Evolutionary conservation across 2,797 vertebrate species (phyloP).

Genomic region (Sternarchorhynchus goeldii): DNA sequence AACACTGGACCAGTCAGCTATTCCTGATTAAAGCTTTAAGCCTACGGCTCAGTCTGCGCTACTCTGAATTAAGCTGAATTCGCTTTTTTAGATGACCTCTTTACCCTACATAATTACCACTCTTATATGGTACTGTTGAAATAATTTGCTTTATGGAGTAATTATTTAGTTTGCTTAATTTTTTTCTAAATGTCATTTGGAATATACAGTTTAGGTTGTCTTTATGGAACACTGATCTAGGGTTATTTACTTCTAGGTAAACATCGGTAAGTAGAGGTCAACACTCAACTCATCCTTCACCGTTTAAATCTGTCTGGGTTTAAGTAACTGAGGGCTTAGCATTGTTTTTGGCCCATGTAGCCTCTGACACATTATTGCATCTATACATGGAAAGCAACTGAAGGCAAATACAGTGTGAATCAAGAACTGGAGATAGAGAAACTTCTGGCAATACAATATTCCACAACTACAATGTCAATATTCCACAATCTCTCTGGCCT

Average conservation of each 20-base stretch:
- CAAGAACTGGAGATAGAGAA: too few species aligned
- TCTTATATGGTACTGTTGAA: background rate
- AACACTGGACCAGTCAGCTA: slow-evolving; percentile 33
- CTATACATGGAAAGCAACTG: background rate
- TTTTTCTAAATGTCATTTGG: slow-evolving; percentile 5
- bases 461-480: too few species aligned
- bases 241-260: background rate
- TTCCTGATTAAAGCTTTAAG: slow-evolving; percentile 36
- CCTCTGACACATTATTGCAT: slow-evolving; percentile 20
- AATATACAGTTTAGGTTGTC: slow-evolving; percentile 11
- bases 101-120: slow-evolving; percentile 21
- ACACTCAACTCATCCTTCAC: background rate
- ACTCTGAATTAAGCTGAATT: background rate
- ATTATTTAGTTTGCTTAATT: slow-evolving; percentile 22
- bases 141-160: slow-evolving; percentile 24
- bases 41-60: slow-evolving; percentile 31
- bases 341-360: slow-evolving; percentile 38
- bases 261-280: slow-evolving; percentile 2
- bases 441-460: too few species aligned
- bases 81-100: slow-evolving; percentile 15
- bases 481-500: too few species aligned
- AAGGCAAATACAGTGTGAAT: too few species aligned
- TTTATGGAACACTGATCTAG: background rate
- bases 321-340: slow-evolving; percentile 32
- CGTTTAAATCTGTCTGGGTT: slow-evolving; percentile 17